These are phyloP conservation scores for Polypterus senegalus DNA, from an alignment of 2,113 vertebrate species.

Conservation along the genomic window DNA sequence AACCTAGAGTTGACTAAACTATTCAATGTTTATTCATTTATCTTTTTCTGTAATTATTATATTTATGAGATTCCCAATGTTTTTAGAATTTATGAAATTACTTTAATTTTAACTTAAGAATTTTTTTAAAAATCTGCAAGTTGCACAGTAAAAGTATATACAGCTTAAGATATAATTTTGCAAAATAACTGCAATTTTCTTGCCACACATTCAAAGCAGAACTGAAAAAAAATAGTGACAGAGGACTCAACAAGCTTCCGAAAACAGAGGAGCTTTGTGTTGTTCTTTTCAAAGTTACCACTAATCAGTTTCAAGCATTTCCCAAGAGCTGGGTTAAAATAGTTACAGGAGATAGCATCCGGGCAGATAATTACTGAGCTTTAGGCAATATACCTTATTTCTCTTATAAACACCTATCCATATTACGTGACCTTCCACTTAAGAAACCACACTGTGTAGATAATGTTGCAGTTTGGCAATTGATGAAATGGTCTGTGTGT, in stretches of 20 bases:
- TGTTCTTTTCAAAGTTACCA: not conserved
- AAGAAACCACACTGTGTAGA: conserved; percentile 26
- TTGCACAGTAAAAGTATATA: too few species aligned
- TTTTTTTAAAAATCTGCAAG: too few species aligned
- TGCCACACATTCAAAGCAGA: not conserved
- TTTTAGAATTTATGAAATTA: too few species aligned
- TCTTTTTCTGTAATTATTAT: too few species aligned
- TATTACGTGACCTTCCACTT: conserved; percentile 34
- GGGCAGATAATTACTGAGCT: not conserved
- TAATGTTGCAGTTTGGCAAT: conserved; percentile 25
- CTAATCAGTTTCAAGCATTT: not conserved
- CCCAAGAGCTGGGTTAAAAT: not conserved
- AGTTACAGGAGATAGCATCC: not conserved
- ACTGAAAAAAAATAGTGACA: not conserved
- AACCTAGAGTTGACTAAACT: too few species aligned
- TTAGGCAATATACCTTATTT: conserved; percentile 19
- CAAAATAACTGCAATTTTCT: not conserved
- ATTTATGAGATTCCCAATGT: too few species aligned
- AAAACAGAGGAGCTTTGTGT: too few species aligned
- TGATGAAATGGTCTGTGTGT: conserved; percentile 35
- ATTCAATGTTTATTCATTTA: too few species aligned
- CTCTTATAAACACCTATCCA: conserved; percentile 26
- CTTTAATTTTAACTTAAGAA: too few species aligned
- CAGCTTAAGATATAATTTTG: not conserved
- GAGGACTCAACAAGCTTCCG: not conserved